Percentiles rank a stretch among this genome's conserved stretches.
phyloP scores from a whole-genome alignment of 2,888 invertebrate species.

The Mesochorus sp. region DNA sequence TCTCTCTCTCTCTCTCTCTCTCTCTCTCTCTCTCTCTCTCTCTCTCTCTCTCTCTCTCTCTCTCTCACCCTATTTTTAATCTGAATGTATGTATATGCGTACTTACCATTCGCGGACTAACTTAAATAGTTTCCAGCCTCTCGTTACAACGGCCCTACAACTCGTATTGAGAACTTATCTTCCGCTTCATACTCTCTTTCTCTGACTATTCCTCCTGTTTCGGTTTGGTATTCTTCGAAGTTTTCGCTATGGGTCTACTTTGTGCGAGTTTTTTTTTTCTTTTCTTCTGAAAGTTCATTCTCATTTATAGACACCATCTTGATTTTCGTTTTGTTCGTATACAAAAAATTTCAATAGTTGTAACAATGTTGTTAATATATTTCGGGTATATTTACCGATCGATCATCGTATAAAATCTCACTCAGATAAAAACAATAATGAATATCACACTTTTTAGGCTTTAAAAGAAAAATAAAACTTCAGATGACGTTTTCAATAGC shows the following conservation, averaged over 20 bases:
- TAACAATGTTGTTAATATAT: no score
- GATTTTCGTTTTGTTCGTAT: not conserved
- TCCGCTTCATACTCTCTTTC: conserved; percentile 17
- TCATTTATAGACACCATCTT: not conserved
- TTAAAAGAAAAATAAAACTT: no score
- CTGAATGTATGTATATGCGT: conserved; percentile 18
- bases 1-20: not conserved
- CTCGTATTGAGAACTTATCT: conserved; percentile 43
- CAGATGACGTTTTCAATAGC: no score
- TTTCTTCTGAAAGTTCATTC: conserved; percentile 43
- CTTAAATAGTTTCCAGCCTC: conserved; percentile 73
- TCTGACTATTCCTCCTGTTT: conserved; percentile 18
- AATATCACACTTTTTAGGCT: no score
- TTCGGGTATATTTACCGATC: no score
- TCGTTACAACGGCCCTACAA: conserved; percentile 47
- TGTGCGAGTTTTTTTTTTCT: conserved; percentile 27
- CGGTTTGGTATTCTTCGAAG: not conserved
- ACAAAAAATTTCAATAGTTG: no score
- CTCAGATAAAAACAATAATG: no score
- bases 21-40: not conserved
- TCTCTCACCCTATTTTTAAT: conserved; percentile 30
- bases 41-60: conserved; percentile 3
- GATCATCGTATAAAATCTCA: no score
- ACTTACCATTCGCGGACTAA: conserved; percentile 60
- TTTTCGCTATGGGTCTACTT: conserved; percentile 37